Conservation (phyloP, 2,888 invertebrate genomes). For the Myopa tessellatipennis region DNA sequence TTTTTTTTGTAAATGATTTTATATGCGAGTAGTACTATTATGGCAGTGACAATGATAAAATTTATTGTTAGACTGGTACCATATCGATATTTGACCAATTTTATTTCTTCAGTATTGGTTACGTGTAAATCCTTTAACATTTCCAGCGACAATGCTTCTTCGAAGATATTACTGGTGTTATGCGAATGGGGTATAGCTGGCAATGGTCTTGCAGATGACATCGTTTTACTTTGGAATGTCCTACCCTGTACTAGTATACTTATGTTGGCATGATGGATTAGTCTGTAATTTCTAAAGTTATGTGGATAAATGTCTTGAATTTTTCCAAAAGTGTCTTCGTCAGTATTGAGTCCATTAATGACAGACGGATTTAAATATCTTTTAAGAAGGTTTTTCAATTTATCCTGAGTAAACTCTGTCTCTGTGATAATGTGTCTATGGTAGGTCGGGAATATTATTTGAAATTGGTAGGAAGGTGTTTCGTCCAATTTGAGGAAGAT, state of each 20-base stretch:
- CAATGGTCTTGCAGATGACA: slow-evolving; percentile 20
- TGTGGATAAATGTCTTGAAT: slow-evolving; percentile 39
- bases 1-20: slow-evolving; percentile 9
- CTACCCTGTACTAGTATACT: slow-evolving; percentile 12
- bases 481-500: no score
- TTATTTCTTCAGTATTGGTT: slow-evolving; percentile 24
- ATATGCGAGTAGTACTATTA: background rate
- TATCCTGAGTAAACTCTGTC: no score
- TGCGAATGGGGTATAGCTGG: slow-evolving; percentile 23
- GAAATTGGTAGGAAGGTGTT: no score
- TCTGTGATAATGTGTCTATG: no score
- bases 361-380: slow-evolving; percentile 38
- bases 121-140: slow-evolving; percentile 26
- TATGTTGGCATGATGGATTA: slow-evolving; percentile 14
- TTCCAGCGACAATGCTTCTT: slow-evolving; percentile 24
- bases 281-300: background rate
- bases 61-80: slow-evolving; percentile 20
- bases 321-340: slow-evolving; percentile 38
- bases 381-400: slow-evolving; percentile 23
- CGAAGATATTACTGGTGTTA: slow-evolving; percentile 19
- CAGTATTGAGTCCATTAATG: slow-evolving; percentile 38
- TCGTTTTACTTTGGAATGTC: slow-evolving; percentile 21
- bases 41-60: slow-evolving; percentile 16
- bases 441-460: no score
- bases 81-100: slow-evolving; percentile 24